phyloP scores from a whole-genome alignment of 2,797 vertebrate genomes.

The Takifugu ocellatus region DNA sequence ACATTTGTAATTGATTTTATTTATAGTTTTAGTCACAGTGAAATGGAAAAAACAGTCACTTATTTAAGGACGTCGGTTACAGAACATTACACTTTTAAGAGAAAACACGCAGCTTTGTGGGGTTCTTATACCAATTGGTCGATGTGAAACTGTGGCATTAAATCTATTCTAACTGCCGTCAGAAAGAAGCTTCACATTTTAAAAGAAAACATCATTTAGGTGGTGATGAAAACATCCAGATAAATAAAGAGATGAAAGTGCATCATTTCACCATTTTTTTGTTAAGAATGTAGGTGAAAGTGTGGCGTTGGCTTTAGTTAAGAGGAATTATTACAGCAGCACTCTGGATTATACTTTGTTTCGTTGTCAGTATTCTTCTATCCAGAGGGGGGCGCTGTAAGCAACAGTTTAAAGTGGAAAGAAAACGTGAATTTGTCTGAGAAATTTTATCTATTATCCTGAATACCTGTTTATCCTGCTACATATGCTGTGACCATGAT shows the following conservation, averaged over 20 bases:
- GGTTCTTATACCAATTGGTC: not conserved
- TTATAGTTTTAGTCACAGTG: constrained; percentile 33
- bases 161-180: not conserved
- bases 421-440: not conserved
- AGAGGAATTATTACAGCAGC: too few species aligned
- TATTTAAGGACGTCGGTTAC: not conserved
- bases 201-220: not conserved
- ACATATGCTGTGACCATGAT: constrained; percentile 12
- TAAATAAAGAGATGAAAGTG: not conserved
- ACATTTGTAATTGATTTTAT: constrained; percentile 28
- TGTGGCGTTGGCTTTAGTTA: too few species aligned
- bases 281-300: too few species aligned
- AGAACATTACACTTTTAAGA: too few species aligned
- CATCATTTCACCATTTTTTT: too few species aligned
- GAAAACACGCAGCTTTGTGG: too few species aligned
- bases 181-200: constrained; percentile 1
- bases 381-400: too few species aligned
- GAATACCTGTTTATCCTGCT: constrained; percentile 3
- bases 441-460: not conserved
- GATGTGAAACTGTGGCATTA: not conserved
- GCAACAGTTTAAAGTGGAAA: too few species aligned
- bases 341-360: too few species aligned
- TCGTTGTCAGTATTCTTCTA: too few species aligned
- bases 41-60: not conserved
- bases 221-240: not conserved